Conservation (phyloP, 2,888 invertebrate species). For the Tinea semifulvella region DNA sequence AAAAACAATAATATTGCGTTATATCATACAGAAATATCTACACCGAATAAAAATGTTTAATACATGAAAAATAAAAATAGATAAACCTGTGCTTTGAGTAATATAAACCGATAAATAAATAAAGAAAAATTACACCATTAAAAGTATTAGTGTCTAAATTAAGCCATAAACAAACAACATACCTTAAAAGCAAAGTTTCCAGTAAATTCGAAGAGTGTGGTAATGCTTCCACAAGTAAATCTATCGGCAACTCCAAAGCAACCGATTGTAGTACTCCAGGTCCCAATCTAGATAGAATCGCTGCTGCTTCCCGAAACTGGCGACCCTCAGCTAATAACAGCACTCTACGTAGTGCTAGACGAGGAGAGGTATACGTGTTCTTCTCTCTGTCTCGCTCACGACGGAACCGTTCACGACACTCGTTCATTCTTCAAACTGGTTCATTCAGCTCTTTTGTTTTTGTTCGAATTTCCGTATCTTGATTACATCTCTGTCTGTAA, state of each 20-base stretch:
- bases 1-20: too few relatives aligned
- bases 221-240: constrained; percentile 87
- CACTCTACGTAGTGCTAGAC: constrained; percentile 73
- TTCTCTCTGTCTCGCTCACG: constrained; percentile 70
- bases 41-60: too few relatives aligned
- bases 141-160: too few relatives aligned
- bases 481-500: constrained; percentile 5
- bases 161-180: constrained; percentile 25
- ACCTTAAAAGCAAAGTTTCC: constrained; percentile 83
- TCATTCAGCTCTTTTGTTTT: not conserved
- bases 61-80: too few relatives aligned
- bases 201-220: constrained; percentile 88
- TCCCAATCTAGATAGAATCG: constrained; percentile 81
- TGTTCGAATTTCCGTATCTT: not conserved
- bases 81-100: too few relatives aligned
- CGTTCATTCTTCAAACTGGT: constrained; percentile 63
- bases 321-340: constrained; percentile 86
- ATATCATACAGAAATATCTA: too few relatives aligned
- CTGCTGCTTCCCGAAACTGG: constrained; percentile 91
- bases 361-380: constrained; percentile 71
- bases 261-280: constrained; percentile 81
- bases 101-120: too few relatives aligned
- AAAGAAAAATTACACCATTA: too few relatives aligned
- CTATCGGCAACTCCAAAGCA: constrained; percentile 83
- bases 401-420: constrained; percentile 76